Evolutionary conservation across 2,113 vertebrate genomes (phyloP).

Genomic region (Crypturellus undulatus): DNA sequence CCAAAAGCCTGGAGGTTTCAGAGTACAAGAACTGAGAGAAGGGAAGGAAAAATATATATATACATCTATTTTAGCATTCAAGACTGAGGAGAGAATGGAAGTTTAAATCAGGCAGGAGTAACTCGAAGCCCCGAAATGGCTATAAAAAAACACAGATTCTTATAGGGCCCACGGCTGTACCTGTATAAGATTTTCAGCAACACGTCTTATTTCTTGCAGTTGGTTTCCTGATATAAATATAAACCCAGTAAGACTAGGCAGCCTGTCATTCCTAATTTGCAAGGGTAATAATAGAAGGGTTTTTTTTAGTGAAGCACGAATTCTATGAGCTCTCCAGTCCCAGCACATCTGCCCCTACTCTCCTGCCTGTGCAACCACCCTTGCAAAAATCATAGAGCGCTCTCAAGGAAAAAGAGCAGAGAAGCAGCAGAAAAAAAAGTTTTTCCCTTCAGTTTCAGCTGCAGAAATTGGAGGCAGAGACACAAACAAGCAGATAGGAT

Average conservation of each 20-base stretch:
- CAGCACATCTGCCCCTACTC: slow-evolving; percentile 58
- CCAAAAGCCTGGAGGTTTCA: neutral
- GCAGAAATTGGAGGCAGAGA: neutral
- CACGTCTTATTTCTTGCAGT: slow-evolving; percentile 36
- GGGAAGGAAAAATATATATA: neutral
- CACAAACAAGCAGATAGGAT: neutral
- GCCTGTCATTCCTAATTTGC: slow-evolving; percentile 57
- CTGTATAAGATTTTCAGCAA: neutral
- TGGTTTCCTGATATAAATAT: slow-evolving; percentile 56
- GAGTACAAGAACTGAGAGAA: neutral
- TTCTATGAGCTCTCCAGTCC: slow-evolving; percentile 42
- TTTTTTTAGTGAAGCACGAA: slow-evolving; percentile 25
- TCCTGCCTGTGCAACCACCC: slow-evolving; percentile 43
- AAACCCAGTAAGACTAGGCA: slow-evolving; percentile 38
- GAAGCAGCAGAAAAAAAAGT: neutral
- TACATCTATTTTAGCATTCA: neutral
- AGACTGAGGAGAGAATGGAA: neutral
- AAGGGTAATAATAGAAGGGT: slow-evolving; percentile 33
- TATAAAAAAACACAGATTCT: neutral
- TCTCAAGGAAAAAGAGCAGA: slow-evolving; percentile 13
- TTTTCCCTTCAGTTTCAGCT: neutral
- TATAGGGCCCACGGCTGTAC: neutral
- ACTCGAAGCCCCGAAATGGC: neutral
- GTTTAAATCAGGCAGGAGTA: neutral
- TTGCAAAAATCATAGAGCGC: neutral